phyloP scores from a whole-genome alignment of 2,113 vertebrate species.

The Grammomys dolichurus region DNA sequence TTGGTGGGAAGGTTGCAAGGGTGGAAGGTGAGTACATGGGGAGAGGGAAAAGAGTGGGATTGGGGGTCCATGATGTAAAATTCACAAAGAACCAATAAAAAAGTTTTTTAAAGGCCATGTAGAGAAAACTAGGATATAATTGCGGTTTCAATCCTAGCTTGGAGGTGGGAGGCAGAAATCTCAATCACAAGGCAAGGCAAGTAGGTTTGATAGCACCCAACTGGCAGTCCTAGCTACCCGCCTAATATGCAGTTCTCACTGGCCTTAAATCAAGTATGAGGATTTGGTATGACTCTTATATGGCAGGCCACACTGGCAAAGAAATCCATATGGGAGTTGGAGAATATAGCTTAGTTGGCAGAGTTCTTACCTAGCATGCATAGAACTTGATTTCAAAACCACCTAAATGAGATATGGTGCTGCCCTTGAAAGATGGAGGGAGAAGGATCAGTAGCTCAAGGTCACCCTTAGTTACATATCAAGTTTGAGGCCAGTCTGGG shows the following conservation, averaged over 20 bases:
- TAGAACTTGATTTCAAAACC: background rate
- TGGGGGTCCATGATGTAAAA: background rate
- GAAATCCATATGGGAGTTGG: background rate
- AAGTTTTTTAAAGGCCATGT: background rate
- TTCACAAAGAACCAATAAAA: background rate
- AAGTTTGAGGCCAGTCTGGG: background rate
- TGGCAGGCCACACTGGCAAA: background rate
- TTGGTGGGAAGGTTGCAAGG: background rate
- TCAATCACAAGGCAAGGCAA: background rate
- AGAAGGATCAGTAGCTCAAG: background rate
- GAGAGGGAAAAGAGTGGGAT: background rate
- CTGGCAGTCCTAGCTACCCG: background rate
- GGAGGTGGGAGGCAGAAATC: background rate
- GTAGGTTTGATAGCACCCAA: background rate
- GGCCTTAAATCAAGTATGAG: background rate
- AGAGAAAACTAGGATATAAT: background rate
- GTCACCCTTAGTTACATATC: background rate
- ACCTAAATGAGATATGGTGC: background rate
- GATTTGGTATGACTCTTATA: background rate
- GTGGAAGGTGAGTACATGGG: background rate
- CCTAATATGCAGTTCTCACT: background rate
- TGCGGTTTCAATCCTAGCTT: background rate
- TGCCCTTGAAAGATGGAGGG: background rate
- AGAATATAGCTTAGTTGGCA: background rate
- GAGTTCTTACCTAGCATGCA: background rate